Evolutionary conservation across 2,797 vertebrate genomes (phyloP), one percentile per base, ranked within the genome.

Genomic region (Acanthis flammea): DNA sequence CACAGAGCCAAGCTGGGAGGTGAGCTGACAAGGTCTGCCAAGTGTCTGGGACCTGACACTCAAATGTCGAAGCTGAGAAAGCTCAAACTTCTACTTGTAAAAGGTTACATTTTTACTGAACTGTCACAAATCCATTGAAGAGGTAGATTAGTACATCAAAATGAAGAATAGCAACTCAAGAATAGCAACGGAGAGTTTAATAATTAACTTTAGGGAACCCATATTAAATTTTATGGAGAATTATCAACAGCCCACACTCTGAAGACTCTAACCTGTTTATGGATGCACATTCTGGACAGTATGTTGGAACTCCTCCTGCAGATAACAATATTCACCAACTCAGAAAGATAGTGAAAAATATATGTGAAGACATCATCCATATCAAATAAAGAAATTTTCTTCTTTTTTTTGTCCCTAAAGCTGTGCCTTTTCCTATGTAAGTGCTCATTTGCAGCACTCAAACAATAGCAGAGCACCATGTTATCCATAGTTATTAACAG

Each of bases 41-140:
- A 42, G 22, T 0, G 0, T 31, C 68, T 60, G 16, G 27, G 39
- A 41, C 55, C 17, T 67, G 37, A 12, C 12, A 19, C 45, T 7
- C 48, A 63, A 55, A 35, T n/a, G 35, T 14, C n/a, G 51, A 66
- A 75, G 41, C 12, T 63, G 37, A 76, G 37, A 76, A 91, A 76
- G 14, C 14, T 75, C 45, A 27, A 61, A 81, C 1, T 55, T 75
- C 16, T n/a, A 35, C 9, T 17, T 45, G 10, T 51, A 53, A 80
- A 45, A 65, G 6, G 12, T 57, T 78, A 31, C 6, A 55, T 28
- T 17, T 74, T 22, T 18, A 16, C 19, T 63, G 30, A 15, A 24
- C 3, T 83, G 24, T 76, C 62, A 72, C 35, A 86, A 74, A 75
- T 50, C 15, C 23, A 71, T 45, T 31, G 12, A 73, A 76, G 22